Evolutionary conservation across 2,797 vertebrate genomes (phyloP), one percentile per base, ranked within the genome.

Genomic region (Lepus oiostolus): DNA sequence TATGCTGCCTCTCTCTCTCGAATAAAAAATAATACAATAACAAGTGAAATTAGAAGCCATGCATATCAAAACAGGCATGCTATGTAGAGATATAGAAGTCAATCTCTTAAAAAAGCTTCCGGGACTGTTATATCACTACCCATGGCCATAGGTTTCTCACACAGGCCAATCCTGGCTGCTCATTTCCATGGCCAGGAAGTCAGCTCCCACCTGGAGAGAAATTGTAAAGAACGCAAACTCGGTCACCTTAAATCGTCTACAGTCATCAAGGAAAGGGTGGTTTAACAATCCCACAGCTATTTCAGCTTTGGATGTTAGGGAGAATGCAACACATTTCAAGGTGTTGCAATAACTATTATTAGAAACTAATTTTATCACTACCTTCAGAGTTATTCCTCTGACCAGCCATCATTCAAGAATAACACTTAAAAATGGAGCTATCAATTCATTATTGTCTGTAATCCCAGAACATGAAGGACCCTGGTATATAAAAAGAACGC

Each of bases 351-450:
- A 54, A 82, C 50, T 70, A 26, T 35, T 4, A 77, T 65, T 81
- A 70, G 32, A 50, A 7, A 65, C 63, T 14, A 60, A 67, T 63
- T 38, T 58, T 24, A 90, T 62, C 70, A 35, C 47, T 26, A n/a
- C 7, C 26, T 74, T 81, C 47, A 30, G 0, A 91, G 32, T 16
- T 80, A 67, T 42, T 60, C 50, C 83, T 76, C 72, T 80, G n/a
- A 67, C 28, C 12, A 90, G 6, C 54, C 54, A 87, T 4, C 50
- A 67, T 30, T 60, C 77, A 68, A 58, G 24, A 85, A 19, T 38
- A 71, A 80, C 35, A 93, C 32, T 47, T 81, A 52, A 88, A 85
- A 91, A 38, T 47, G 22, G 65, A 83, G 74, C 47, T 63, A 80
- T 60, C 76, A 38, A 72, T 58, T 58, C 19, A 58, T 14, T 80